phyloP scores from a whole-genome alignment of 1,140 invertebrate species.

The Ceratina calcarata region DNA sequence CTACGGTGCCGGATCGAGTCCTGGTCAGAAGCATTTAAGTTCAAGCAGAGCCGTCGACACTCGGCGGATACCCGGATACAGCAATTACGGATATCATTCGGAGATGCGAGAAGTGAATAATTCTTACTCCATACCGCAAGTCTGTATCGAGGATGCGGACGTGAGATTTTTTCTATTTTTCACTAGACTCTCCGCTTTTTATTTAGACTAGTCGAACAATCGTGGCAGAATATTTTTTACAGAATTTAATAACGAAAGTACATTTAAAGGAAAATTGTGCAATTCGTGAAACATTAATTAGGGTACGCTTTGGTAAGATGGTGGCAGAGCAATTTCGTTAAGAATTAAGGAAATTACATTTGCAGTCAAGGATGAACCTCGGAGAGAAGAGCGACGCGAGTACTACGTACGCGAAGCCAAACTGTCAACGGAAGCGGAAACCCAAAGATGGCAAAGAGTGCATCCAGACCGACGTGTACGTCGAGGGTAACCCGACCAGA shows the following conservation, averaged over 20 bases:
- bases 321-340: not conserved
- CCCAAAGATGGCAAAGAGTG: slow-evolving; percentile 63
- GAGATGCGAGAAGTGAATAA: slow-evolving; percentile 76
- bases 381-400: slow-evolving; percentile 48
- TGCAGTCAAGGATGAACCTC: slow-evolving; percentile 60
- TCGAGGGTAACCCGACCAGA: slow-evolving; percentile 61
- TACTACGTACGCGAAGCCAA: slow-evolving; percentile 59
- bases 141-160: slow-evolving; percentile 70
- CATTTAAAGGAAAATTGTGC: too few relatives aligned
- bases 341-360: slow-evolving; percentile 34
- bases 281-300: too few relatives aligned
- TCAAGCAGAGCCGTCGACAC: slow-evolving; percentile 49
- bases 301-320: not conserved
- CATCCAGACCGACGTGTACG: slow-evolving; percentile 71
- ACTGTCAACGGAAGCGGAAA: slow-evolving; percentile 52
- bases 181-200: not conserved
- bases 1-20: slow-evolving; percentile 69
- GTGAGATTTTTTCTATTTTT: slow-evolving; percentile 60
- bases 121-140: slow-evolving; percentile 69
- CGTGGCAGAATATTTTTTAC: too few relatives aligned
- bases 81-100: slow-evolving; percentile 73
- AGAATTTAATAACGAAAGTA: too few relatives aligned
- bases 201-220: not conserved
- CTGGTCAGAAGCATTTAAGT: slow-evolving; percentile 51
- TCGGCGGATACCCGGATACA: slow-evolving; percentile 64